Conservation (phyloP, 2,113 vertebrate genomes). For the Urocynchramus pylzowi region DNA sequence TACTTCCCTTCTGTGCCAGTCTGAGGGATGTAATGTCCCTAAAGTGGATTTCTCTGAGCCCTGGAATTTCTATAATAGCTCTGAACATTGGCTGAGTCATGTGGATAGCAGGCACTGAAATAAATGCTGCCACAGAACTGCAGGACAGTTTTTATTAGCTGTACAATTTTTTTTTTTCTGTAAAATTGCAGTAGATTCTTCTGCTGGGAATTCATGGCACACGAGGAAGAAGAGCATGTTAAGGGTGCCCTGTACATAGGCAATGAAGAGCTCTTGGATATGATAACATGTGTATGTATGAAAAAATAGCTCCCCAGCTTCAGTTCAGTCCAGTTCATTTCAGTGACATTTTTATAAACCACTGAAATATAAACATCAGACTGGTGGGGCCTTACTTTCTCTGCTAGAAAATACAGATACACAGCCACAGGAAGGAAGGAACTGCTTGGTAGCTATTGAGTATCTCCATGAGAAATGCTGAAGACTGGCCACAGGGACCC, state of each 20-base stretch:
- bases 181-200: not conserved
- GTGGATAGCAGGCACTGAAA: not conserved
- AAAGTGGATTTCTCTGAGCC: not conserved
- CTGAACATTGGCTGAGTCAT: not conserved
- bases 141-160: not conserved
- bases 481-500: not conserved
- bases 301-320: not conserved
- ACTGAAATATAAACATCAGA: not conserved
- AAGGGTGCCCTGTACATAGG: not conserved
- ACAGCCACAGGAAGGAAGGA: not conserved
- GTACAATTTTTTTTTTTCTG: not conserved
- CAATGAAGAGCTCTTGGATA: not conserved
- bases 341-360: not conserved
- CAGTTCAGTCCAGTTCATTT: not conserved
- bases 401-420: not conserved
- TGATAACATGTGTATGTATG: not conserved
- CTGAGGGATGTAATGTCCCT: not conserved
- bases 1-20: accelerated
- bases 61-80: not conserved
- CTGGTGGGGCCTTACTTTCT: not conserved
- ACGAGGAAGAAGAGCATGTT: not conserved
- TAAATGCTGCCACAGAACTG: not conserved
- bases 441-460: accelerated
- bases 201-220: not conserved
- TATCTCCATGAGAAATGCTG: not conserved